Base-by-base conservation (phyloP, 2,797 vertebrate species). In the Todus mexicanus region DNA sequence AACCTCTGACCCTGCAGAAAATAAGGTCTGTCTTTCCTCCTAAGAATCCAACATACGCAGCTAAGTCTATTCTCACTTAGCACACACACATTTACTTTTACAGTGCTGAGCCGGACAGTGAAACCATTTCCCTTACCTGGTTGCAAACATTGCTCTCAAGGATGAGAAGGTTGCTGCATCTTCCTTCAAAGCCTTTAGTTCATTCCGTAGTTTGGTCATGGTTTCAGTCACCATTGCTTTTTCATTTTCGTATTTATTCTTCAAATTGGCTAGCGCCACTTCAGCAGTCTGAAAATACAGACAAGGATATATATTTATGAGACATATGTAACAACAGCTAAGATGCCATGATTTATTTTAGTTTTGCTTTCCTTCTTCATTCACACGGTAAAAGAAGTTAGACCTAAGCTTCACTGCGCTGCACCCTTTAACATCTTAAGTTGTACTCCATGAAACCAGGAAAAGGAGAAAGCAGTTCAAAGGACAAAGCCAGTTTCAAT, bases 171-270 rank as follows among this genome's bases (percentile, higher is more conserved):
- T 99, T 86, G 99, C 99, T 12, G 99, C 99, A 22, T 99, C 99
- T 98, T 99, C 99, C 95, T 99, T 99, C 93, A 99, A 97, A 92
- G 99, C 99, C 97, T 99, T 99, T 75, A 99, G 97, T 91, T 99
- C 99, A 16, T 99, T 99, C 90, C 99, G 98, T 66, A 99, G 98
- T 96, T 99, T 99, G 94, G 98, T 99, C 99, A 99, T 99, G 9
- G 99, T 99, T 96, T 99, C 99, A 2, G 99, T 99, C 97, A 99
- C 99, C 98, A 99, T 99, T 3, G 98, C 94, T 94, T 99, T 99
- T 95, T 99, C 99, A 35, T 99, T 99, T 97, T 99, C 99, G 0
- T 99, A 99, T 92, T 99, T 99, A 97, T 99, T 99, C 98, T 99
- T 99, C 97, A 99, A 96, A 96, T 99, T 99, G 42, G 99, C 98